These are phyloP conservation scores for Lophura nycthemera DNA, from an alignment of 2,113 vertebrate genomes.

Conservation along the genomic window DNA sequence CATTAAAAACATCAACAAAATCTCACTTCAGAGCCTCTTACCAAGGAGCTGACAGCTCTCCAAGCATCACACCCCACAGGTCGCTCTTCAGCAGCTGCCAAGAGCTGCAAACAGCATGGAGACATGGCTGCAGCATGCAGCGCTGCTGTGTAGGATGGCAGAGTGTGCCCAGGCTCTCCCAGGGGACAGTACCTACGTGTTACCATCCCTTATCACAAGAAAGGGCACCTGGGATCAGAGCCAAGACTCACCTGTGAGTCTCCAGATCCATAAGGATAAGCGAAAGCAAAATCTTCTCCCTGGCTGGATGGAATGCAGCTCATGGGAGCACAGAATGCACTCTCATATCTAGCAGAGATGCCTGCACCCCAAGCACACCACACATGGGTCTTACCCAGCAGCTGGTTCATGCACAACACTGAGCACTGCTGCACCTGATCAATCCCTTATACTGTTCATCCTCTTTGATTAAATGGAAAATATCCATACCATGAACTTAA, in stretches of 20 bases:
- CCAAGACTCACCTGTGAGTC: not conserved
- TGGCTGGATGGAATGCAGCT: not conserved
- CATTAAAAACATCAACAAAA: not conserved
- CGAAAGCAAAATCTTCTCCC: not conserved
- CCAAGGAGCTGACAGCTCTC: not conserved
- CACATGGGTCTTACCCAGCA: not conserved
- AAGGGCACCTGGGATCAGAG: not conserved
- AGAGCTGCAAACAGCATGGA: fast-evolving
- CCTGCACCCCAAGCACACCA: not conserved
- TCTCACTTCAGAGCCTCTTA: not conserved
- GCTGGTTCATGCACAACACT: not conserved
- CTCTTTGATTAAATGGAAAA: not conserved
- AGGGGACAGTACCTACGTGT: not conserved
- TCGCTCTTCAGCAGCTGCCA: not conserved
- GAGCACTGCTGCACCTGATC: constrained; percentile 7
- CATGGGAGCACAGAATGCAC: not conserved
- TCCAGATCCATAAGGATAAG: not conserved
- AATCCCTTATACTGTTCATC: constrained; percentile 13
- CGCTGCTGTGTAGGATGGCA: not conserved
- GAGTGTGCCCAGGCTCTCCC: fast-evolving
- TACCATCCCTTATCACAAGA: not conserved
- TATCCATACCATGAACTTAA: not conserved
- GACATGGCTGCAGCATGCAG: not conserved
- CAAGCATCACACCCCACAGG: not conserved
- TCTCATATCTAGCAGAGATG: not conserved